These are phyloP conservation scores for Petroica traversi DNA, from an alignment of 2,113 vertebrate species.

Conservation along the genomic window DNA sequence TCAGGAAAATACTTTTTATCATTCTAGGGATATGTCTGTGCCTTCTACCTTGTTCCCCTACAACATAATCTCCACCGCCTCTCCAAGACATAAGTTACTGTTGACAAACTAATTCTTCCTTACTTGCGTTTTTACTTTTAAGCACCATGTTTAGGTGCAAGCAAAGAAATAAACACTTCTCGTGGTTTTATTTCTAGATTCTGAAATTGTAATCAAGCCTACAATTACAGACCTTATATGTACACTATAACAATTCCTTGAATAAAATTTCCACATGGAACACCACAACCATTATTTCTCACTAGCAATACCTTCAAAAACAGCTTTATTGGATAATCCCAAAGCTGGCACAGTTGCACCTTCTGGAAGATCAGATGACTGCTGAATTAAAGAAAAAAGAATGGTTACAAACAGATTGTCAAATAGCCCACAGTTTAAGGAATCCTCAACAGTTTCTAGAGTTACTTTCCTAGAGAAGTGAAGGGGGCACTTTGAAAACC, in stretches of 20 bases:
- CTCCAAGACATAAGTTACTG: not conserved
- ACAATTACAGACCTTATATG: not conserved
- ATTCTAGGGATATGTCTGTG: not conserved
- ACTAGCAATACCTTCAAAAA: constrained; percentile 88
- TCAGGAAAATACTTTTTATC: not conserved
- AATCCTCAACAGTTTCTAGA: not conserved
- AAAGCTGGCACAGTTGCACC: constrained; percentile 95
- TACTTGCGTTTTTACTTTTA: not conserved
- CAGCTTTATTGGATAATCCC: constrained; percentile 97
- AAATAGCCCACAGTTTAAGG: not conserved
- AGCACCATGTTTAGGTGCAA: not conserved
- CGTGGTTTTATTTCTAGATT: not conserved
- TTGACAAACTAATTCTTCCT: not conserved
- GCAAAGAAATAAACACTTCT: not conserved
- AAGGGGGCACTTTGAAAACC: not conserved
- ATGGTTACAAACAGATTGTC: not conserved
- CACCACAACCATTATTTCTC: not conserved
- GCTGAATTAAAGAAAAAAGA: constrained; percentile 42
- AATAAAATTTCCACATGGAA: not conserved
- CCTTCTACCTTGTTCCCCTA: not conserved
- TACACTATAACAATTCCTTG: not conserved
- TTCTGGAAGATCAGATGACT: constrained; percentile 83
- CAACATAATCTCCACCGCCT: not conserved
- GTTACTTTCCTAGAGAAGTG: not conserved
- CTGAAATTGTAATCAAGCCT: not conserved